Percentiles rank a stretch among this genome's conserved stretches.
Evolutionary conservation across 1,140 invertebrate species (phyloP).

Genomic region (Drosophila bocki): DNA sequence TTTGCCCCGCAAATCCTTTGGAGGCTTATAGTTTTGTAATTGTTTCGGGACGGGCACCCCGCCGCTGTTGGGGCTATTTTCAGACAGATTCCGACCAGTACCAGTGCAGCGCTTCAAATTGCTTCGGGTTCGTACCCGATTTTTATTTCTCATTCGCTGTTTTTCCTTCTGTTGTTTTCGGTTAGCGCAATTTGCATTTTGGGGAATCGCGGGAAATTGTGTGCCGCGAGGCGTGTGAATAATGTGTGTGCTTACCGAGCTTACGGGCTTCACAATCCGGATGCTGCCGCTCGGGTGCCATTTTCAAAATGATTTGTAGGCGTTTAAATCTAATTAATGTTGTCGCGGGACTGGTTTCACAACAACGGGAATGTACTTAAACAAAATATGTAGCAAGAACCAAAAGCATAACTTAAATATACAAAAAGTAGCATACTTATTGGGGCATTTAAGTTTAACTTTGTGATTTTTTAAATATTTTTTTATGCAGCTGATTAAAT

Average conservation of each 20-base stretch:
- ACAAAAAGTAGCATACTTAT: background rate
- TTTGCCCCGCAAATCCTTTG: slow-evolving; percentile 64
- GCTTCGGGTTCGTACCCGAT: slow-evolving; percentile 45
- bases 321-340: slow-evolving; percentile 79
- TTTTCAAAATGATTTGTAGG: slow-evolving; percentile 76
- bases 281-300: slow-evolving; percentile 54
- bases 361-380: background rate
- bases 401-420: background rate
- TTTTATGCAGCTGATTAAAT: background rate
- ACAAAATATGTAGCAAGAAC: background rate
- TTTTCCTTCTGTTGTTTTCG: slow-evolving; percentile 17
- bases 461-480: background rate
- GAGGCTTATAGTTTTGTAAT: slow-evolving; percentile 83
- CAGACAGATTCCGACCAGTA: slow-evolving; percentile 43
- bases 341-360: slow-evolving; percentile 37
- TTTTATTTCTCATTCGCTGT: slow-evolving; percentile 8
- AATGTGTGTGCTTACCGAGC: slow-evolving; percentile 76
- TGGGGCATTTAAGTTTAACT: background rate
- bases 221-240: slow-evolving; percentile 76
- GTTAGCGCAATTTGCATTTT: slow-evolving; percentile 71
- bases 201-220: slow-evolving; percentile 62
- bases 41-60: slow-evolving; percentile 54
- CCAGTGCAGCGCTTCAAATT: slow-evolving; percentile 54
- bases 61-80: slow-evolving; percentile 61
- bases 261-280: slow-evolving; percentile 25